Evolutionary conservation across 2,113 vertebrate genomes (phyloP), one percentile per base, ranked within the genome.

Genomic region (Urocolius indicus): DNA sequence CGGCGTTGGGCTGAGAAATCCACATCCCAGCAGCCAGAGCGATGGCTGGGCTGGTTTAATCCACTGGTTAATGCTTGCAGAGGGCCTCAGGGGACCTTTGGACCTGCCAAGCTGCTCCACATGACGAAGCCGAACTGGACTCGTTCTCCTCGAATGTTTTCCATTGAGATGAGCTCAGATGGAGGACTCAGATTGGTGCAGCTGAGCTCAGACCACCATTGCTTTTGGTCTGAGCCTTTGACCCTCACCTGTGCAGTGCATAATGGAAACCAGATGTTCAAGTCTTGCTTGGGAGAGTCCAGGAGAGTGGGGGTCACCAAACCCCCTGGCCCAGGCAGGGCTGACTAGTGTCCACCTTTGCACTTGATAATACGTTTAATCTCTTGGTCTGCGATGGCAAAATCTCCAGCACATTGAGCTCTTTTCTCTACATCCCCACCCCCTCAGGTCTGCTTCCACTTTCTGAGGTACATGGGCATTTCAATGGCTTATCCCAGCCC

Each of bases 31-130:
- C 73, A 90, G 83, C 0, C 2, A 36, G 43, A 84, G 45, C 1
- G 2, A 58, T 34, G 81, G 75, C 79, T 68, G 90, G 58, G 51
- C 83, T 80, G 51, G 54, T 94, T 89, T 94, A 84, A 91, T 94
- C 83, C 95, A 77, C 54, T 95, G 91, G 83, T 93, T 96, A 96
- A 92, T 73, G 74, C 72, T 90, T 72, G 58, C 2, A 4, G 26
- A 80, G 71, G 88, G 92, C 75, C 95, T 48, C 80, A 67, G 51
- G 91, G 91, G 84, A 62, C 46, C 48, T 38, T 36, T 62, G 89
- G 90, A 93, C 61, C 71, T 89, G 84, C 96, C 89, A 94, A 95
- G 48, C 29, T 57, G 49, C 82, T 93, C 87, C 82, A 69, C 55
- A 61, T 91, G 80, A 95, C 16, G n/a, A 83, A 94, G 73, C 65